A percentile compares a stretch with the other conserved stretches of the same genome.
These are phyloP conservation scores for Latrodectus elegans DNA, from an alignment of 2,888 invertebrate species.

Conservation along the genomic window DNA sequence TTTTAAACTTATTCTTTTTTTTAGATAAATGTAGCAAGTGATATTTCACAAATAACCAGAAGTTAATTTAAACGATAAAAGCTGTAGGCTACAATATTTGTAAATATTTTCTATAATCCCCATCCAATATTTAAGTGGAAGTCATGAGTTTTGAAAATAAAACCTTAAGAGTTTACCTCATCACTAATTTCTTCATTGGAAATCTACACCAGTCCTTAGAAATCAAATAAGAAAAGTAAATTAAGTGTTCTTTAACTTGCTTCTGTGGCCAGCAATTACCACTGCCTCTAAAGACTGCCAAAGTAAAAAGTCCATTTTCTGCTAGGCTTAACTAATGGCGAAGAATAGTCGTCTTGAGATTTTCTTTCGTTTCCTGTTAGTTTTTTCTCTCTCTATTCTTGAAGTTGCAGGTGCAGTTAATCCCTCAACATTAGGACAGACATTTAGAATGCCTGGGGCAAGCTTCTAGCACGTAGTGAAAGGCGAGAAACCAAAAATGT, in stretches of 20 bases:
- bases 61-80: too few species aligned
- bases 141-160: too few species aligned
- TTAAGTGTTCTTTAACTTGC: conserved; percentile 5
- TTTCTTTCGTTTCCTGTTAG: not conserved
- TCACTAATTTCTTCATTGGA: conserved; percentile 15
- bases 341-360: not conserved
- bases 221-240: conserved; percentile 1
- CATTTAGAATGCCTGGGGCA: not conserved
- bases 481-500: too few species aligned
- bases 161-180: too few species aligned
- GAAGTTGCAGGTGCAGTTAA: not conserved
- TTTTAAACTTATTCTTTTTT: too few species aligned
- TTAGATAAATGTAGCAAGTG: too few species aligned
- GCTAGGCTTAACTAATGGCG: not conserved
- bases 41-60: too few species aligned
- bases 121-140: too few species aligned
- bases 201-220: not conserved
- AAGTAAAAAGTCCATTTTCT: not conserved
- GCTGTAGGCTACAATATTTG: too few species aligned
- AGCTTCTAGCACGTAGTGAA: too few species aligned
- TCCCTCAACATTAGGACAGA: not conserved
- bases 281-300: not conserved
- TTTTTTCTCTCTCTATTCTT: not conserved
- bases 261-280: conserved; percentile 22
- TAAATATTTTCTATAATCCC: too few species aligned